A percentile compares a stretch with the other conserved stretches of the same genome.
These are phyloP conservation scores for Anas platyrhynchos DNA, from an alignment of 2,113 vertebrate species.

Conservation along the genomic window DNA sequence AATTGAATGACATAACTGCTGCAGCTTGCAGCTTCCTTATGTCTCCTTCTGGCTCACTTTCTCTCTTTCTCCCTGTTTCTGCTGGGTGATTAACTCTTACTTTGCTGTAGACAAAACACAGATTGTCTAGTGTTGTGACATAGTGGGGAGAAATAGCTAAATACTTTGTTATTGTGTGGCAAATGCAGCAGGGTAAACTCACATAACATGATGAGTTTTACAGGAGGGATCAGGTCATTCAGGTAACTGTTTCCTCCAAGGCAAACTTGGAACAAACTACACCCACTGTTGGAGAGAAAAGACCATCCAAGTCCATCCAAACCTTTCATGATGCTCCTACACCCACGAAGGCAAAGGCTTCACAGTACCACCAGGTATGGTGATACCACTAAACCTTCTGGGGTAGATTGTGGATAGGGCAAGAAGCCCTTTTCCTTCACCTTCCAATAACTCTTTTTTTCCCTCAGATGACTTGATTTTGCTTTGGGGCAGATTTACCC, in stretches of 20 bases:
- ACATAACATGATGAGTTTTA: not conserved
- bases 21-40: not conserved
- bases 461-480: not conserved
- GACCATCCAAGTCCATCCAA: not conserved
- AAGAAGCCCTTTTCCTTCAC: not conserved
- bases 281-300: not conserved
- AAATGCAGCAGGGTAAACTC: not conserved
- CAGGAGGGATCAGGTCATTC: slow-evolving; percentile 1
- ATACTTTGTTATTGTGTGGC: not conserved
- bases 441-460: not conserved
- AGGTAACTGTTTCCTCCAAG: not conserved
- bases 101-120: not conserved
- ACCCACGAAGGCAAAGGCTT: not conserved
- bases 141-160: not conserved
- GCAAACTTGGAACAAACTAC: not conserved
- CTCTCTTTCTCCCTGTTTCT: not conserved
- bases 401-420: not conserved
- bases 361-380: not conserved
- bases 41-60: not conserved
- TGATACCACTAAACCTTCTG: not conserved
- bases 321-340: not conserved
- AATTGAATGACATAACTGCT: not conserved
- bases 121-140: not conserved
- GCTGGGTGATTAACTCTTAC: not conserved
- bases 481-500: not conserved